Base-by-base conservation (phyloP, 1,140 invertebrate species). In the Araneus ventricosus region DNA sequence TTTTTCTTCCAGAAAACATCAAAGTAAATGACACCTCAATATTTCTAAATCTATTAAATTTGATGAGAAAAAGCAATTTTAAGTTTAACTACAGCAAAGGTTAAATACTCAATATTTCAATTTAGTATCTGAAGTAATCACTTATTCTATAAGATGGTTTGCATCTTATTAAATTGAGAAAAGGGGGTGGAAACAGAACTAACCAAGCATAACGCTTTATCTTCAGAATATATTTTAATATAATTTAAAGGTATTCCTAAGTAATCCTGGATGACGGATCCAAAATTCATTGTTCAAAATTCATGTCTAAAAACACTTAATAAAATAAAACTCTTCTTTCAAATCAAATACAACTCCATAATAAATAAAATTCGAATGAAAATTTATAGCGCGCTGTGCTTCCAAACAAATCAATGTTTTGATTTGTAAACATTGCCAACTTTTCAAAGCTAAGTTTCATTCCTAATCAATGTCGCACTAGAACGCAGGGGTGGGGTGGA, bases 131-230 rank as follows among this genome's bases (percentile, higher is more conserved):
- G 45, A 52, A 17, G 45, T 14, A 52, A 52, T 17, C 10, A 52
- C 8, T 52, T n/a, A n/a, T n/a, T 52, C 45, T 52, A 14, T 17
- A 14, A 17, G 14, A 17, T 52, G 10, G 45, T 17, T 52, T 52
- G 17, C n/a, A 87, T 57, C 14, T 90, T 57, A 30, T 57, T 80
- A 80, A 80, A 20, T 8, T 45, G 22, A 22, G 57, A 59, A 27
- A 80, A 67, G 45, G 75, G 89, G 57, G 79, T 7, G 67, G 22
- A 20, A 75, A 88, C 61, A 45, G 4, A 85, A 91, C 90, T 84
- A 84, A 91, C 90, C 90, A 91, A 84, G 90, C 90, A 91, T 91
- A 91, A 85, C 27, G 90, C 90, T 91, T 91, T 79, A 39, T 91
- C 90, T 34, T 85, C 80, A 30, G 90, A 61, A 63, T 37, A 45